phyloP scores from a whole-genome alignment of 2,888 invertebrate genomes.

The Limnephilus lunatus region DNA sequence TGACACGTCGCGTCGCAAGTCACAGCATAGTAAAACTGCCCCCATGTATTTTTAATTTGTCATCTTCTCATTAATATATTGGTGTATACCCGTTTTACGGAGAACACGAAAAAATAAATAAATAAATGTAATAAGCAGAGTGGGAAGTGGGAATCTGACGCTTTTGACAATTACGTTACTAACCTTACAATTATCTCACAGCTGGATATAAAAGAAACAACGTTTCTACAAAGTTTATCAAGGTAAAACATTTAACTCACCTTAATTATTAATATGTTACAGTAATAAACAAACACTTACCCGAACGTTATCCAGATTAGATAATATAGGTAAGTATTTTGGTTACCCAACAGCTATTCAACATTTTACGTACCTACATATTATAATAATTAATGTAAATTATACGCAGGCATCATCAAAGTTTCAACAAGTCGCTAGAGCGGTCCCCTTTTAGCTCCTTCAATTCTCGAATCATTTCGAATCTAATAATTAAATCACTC shows the following conservation, averaged over 20 bases:
- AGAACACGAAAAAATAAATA: too few species aligned
- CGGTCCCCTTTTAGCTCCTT: not conserved
- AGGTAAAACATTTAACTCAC: not conserved
- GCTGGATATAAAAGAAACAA: not conserved
- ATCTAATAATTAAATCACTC: slow-evolving; percentile 12
- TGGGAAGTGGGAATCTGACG: too few species aligned
- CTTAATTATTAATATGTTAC: not conserved
- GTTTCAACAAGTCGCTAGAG: not conserved
- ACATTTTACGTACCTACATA: not conserved
- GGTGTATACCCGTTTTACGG: too few species aligned
- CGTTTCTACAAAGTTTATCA: not conserved
- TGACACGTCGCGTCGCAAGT: too few species aligned
- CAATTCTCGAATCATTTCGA: not conserved
- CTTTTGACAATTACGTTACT: too few species aligned
- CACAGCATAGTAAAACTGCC: too few species aligned
- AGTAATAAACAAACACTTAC: not conserved
- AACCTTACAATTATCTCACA: not conserved
- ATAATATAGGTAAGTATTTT: not conserved
- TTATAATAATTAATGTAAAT: not conserved
- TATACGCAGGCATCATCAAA: not conserved
- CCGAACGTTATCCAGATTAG: not conserved
- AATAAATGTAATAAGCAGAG: too few species aligned
- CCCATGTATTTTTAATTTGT: too few species aligned
- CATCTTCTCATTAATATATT: too few species aligned
- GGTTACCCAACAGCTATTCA: not conserved